phyloP scores from a whole-genome alignment of 2,888 invertebrate species.

The Lutraria lutraria region DNA sequence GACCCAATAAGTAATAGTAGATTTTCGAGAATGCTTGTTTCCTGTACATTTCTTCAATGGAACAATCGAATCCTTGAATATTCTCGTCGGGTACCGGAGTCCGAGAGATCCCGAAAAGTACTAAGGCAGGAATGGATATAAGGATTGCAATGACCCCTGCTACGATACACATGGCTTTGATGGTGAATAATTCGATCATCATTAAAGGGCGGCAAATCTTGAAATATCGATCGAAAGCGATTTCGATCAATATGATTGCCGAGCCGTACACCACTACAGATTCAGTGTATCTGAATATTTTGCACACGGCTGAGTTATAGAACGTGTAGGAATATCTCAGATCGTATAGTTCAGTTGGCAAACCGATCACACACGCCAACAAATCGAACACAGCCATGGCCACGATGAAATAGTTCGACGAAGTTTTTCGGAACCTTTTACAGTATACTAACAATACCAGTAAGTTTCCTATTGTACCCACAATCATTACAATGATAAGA shows the following conservation, averaged over 20 bases:
- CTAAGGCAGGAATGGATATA: constrained; percentile 73
- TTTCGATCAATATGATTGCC: constrained; percentile 78
- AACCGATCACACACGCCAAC: constrained; percentile 77
- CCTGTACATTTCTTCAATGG: constrained; percentile 75
- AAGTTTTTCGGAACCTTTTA: constrained; percentile 77
- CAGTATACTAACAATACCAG: constrained; percentile 80
- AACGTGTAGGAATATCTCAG: constrained; percentile 79
- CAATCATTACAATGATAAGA: constrained; percentile 74
- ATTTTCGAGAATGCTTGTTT: constrained; percentile 70
- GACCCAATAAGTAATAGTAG: constrained; percentile 73
- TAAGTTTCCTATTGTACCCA: constrained; percentile 78
- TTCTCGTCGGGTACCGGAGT: constrained; percentile 65
- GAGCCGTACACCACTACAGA: constrained; percentile 79
- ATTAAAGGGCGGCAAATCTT: constrained; percentile 81
- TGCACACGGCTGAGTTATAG: constrained; percentile 77
- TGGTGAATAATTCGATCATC: constrained; percentile 75
- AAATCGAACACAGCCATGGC: constrained; percentile 82
- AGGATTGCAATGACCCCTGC: constrained; percentile 75
- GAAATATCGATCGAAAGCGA: constrained; percentile 82
- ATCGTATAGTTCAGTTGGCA: constrained; percentile 81
- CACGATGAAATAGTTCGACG: constrained; percentile 82
- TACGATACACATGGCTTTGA: constrained; percentile 75
- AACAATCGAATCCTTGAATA: constrained; percentile 78
- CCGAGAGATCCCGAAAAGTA: constrained; percentile 77
- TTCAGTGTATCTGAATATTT: constrained; percentile 77